Evolutionary conservation across 1,140 invertebrate genomes (phyloP).

Genomic region (Drosophila gunungcola): DNA sequence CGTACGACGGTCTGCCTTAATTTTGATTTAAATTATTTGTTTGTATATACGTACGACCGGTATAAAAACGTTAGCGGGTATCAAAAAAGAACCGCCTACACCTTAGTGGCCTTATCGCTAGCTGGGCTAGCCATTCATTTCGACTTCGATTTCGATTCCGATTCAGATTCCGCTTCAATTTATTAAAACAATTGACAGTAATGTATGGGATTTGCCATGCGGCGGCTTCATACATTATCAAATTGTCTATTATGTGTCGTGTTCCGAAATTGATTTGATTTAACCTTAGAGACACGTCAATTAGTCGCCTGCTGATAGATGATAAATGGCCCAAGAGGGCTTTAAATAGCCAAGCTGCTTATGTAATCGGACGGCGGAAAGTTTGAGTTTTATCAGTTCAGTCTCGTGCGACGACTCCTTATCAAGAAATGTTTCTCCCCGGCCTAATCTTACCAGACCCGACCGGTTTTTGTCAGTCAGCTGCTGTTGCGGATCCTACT

Average conservation of each 20-base stretch:
- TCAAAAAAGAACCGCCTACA: slow-evolving; percentile 24
- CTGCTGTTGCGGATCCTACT: slow-evolving; percentile 36
- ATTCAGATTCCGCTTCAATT: slow-evolving; percentile 48
- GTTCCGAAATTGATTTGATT: slow-evolving; percentile 57
- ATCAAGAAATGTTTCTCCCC: slow-evolving; percentile 1
- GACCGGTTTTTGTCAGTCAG: slow-evolving; percentile 47
- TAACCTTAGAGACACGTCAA: slow-evolving; percentile 29
- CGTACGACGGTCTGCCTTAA: slow-evolving; percentile 62
- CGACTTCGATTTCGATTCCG: slow-evolving; percentile 37
- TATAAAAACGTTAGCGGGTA: slow-evolving; percentile 24
- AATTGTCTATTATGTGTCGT: slow-evolving; percentile 62
- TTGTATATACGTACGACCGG: slow-evolving; percentile 49
- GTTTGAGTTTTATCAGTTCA: slow-evolving; percentile 14
- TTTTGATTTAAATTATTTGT: slow-evolving; percentile 77
- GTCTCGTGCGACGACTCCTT: slow-evolving; percentile 30
- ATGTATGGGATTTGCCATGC: slow-evolving; percentile 54
- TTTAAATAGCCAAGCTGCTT: slow-evolving; percentile 22
- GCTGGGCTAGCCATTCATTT: slow-evolving; percentile 32
- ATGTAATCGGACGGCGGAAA: slow-evolving; percentile 14
- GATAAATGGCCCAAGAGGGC: slow-evolving; percentile 4
- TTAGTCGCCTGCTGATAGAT: slow-evolving; percentile 38
- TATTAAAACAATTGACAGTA: slow-evolving; percentile 74
- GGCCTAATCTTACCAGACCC: slow-evolving; percentile 16
- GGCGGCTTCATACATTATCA: slow-evolving; percentile 60
- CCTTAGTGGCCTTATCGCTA: slow-evolving; percentile 40